These are phyloP conservation scores for Philypnodon macrostomus DNA, from an alignment of 2,797 vertebrate species.

Conservation along the genomic window DNA sequence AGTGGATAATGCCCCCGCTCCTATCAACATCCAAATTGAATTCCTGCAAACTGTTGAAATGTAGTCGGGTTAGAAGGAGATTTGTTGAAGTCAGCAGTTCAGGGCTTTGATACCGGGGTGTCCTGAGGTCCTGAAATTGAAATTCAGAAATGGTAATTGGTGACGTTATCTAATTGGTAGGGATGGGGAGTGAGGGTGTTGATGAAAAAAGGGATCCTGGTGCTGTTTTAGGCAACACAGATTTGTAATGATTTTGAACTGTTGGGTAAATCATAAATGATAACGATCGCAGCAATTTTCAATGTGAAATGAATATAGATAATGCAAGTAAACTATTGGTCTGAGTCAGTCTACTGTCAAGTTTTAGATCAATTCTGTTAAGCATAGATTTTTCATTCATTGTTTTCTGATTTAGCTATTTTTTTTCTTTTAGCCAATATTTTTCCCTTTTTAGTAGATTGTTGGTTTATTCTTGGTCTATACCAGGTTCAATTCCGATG, in stretches of 20 bases:
- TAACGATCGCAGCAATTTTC: background rate
- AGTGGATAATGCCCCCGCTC: slow-evolving; percentile 80
- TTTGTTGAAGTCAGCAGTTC: slow-evolving; percentile 48
- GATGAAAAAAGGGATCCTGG: slow-evolving; percentile 44
- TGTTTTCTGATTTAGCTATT: no score
- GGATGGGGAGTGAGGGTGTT: slow-evolving; percentile 44
- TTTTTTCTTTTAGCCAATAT: no score
- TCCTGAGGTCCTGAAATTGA: slow-evolving; percentile 50
- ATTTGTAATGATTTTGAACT: slow-evolving; percentile 35
- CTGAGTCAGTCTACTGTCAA: no score
- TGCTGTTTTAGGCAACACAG: slow-evolving; percentile 43
- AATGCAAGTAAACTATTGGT: no score
- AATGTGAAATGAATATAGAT: no score
- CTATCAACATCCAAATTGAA: slow-evolving; percentile 82
- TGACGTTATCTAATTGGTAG: slow-evolving; percentile 59
- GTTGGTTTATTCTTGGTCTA: no score
- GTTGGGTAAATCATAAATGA: no score
- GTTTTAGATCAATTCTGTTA: no score
- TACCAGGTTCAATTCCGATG: no score
- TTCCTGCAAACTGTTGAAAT: slow-evolving; percentile 71
- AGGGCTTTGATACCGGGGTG: slow-evolving; percentile 48
- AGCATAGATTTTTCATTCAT: no score
- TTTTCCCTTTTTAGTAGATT: no score
- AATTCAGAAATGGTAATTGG: slow-evolving; percentile 66
- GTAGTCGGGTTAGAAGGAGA: slow-evolving; percentile 55